Percentiles rank a stretch among this genome's conserved stretches.
Evolutionary conservation across 2,113 vertebrate genomes (phyloP).

Genomic region (Melanostigma gelatinosum): DNA sequence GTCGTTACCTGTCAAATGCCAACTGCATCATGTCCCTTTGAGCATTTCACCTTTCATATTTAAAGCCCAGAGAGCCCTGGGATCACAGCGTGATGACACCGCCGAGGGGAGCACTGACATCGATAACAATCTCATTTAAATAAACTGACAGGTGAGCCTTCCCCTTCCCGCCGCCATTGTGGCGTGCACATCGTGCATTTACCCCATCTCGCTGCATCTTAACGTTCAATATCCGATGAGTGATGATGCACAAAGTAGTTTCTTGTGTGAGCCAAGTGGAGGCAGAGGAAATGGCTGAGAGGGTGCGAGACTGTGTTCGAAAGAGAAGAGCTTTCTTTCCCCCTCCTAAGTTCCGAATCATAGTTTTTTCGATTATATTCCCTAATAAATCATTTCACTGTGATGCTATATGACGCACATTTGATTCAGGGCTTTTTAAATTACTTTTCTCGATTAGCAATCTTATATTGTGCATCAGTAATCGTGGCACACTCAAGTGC

Average conservation of each 20-base stretch:
- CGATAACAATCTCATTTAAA: conserved; percentile 73
- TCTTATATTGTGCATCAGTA: conserved; percentile 16
- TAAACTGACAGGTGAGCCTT: conserved; percentile 61
- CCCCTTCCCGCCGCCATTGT: conserved; percentile 29
- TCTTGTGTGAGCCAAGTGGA: conserved; percentile 16
- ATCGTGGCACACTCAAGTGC: conserved; percentile 14
- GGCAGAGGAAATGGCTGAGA: conserved; percentile 12
- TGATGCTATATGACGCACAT: not conserved
- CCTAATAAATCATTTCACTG: conserved; percentile 36
- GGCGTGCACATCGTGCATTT: conserved; percentile 27
- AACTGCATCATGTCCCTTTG: conserved; percentile 43
- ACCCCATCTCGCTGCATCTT: conserved; percentile 42
- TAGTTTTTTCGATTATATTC: conserved; percentile 3
- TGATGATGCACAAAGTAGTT: conserved; percentile 40
- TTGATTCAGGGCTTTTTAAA: conserved; percentile 26
- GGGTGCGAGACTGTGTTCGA: not conserved
- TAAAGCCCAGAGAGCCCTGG: conserved; percentile 39
- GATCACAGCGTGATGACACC: conserved; percentile 44
- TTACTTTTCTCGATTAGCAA: conserved; percentile 18
- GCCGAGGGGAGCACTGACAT: conserved; percentile 46
- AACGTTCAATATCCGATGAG: conserved; percentile 50
- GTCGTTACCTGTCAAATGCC: conserved; percentile 49
- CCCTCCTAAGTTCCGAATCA: not conserved
- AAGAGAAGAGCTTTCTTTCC: not conserved
- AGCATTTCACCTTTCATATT: conserved; percentile 65